Evolutionary conservation across 2,113 vertebrate species (phyloP), one percentile per base, ranked within the genome.

Genomic region (Coryphaenoides rupestris): DNA sequence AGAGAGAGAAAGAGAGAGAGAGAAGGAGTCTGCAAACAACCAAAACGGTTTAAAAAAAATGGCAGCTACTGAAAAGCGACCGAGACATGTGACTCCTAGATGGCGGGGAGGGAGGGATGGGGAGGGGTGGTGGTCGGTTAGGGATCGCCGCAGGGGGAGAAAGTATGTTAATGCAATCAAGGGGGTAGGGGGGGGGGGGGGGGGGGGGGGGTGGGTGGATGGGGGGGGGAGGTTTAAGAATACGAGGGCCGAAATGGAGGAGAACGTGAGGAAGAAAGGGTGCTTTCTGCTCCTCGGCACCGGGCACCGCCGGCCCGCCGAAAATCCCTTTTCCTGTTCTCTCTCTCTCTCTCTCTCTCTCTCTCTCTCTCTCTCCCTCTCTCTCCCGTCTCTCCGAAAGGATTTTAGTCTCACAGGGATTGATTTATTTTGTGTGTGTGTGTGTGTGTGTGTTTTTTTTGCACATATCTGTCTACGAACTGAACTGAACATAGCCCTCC

Each of bases 111-210:
- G 58, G 24, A n/a, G 13, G 9, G 52, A 4, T 2, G 26, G 7
- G 14, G 28, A 2, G 15, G n/a, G n/a, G n/a, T n/a, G n/a, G n/a
- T n/a, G n/a, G n/a, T n/a, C n/a, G n/a, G n/a, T n/a, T n/a, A n/a
- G n/a, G 6, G 50, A 19, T 6, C 19, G 50, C 5, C 5, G 2
- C 17, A 19, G 50, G 13, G 4, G 54, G n/a, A 4, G 14, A 55
- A 40, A 6, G 65, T 21, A 76, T 81, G 83, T 74, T 79, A 81
- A 80, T 76, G 73, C 68, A 78, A 78, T 82, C 70, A 78, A 69
- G 61, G 52, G 15, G 47, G 21, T 23, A 17, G 26, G 40, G 40
- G 5, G 40, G 40, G 40, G 40, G 40, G 40, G 5, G 13, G 40
- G 5, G n/a, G n/a, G n/a, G n/a, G n/a, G n/a, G n/a, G n/a, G n/a